Evolutionary conservation across 2,888 invertebrate species (phyloP), one percentile per base, ranked within the genome.

Genomic region (Brassicogethes aeneus): DNA sequence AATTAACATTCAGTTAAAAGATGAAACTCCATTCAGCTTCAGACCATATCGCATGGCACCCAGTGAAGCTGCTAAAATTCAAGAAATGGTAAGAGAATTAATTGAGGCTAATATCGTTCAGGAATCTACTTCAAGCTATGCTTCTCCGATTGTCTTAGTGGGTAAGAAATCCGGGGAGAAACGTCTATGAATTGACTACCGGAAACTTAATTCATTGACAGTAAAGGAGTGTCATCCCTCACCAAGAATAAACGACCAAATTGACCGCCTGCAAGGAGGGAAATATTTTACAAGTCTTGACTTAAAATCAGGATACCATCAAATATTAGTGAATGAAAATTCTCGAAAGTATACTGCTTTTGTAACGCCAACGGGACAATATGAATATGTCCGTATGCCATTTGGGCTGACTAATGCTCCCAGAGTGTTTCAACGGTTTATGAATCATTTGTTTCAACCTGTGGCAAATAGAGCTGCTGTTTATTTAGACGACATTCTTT

Each of bases 21-120:
- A 43, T 8, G 16, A 39, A 2, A 36, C 29, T 16, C 48, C 51
- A 1, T 48, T 56, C 15, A 15, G 36, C 5, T 53, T 50, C 17
- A 36, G 47, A 34, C 53, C 53, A 2, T 55, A 57, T 35, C 43
- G 56, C 13, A 40, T 55, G 37, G 49, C 54, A 13, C 14, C 15
- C 15, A 1, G 13, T 7, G 41, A 44, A 16, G 31, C 39, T 34
- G 13, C 31, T 16, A 34, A 8, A 17, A 41, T 45, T 3, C 15
- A 17, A 15, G 29, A 16, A 15, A 45, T 45, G 7, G 34, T 45
- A 3, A 33, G 41, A n/a, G 45, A 45, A 8, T 23, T 45, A 5
- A 2, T 45, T 32, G 17, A 39, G 7, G 34, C 12, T 29, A 15
- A 15, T 14, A 44, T 44, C 17, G 35, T 44, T 15, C 33, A 31